Evolutionary conservation across 1,140 invertebrate species (phyloP).

Genomic region (Venturia canescens): DNA sequence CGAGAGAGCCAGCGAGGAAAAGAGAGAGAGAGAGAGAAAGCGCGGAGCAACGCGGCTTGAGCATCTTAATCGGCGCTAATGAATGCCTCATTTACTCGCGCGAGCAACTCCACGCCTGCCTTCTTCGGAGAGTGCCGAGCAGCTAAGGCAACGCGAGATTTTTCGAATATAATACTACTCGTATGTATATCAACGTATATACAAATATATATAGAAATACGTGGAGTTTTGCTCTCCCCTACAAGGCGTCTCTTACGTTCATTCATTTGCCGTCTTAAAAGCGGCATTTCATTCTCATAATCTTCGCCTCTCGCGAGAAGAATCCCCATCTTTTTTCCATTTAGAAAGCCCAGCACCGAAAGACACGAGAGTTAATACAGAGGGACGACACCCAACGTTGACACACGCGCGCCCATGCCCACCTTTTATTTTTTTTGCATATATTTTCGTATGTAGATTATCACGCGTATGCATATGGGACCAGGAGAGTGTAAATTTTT

Average conservation of each 20-base stretch:
- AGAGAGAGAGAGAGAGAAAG: too few relatives aligned
- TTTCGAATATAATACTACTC: constrained; percentile 43
- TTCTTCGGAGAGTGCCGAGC: constrained; percentile 27
- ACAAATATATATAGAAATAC: neutral
- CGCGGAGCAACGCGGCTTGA: constrained; percentile 54
- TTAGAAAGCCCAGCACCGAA: constrained; percentile 28
- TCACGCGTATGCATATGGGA: neutral
- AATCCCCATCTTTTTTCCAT: neutral
- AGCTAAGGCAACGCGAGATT: constrained; percentile 50
- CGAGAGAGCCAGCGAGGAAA: neutral
- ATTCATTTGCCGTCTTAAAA: neutral
- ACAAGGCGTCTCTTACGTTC: neutral
- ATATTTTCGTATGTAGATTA: constrained; percentile 30
- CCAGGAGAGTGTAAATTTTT: constrained; percentile 24
- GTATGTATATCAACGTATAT: neutral
- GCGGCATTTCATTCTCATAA: constrained; percentile 11
- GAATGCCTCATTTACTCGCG: constrained; percentile 62
- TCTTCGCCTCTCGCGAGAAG: constrained; percentile 16
- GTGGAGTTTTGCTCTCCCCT: neutral
- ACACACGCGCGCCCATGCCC: constrained; percentile 25
- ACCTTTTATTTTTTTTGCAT: neutral
- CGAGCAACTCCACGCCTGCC: constrained; percentile 51
- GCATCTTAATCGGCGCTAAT: constrained; percentile 70
- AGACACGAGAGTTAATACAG: constrained; percentile 55
- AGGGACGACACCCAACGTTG: constrained; percentile 54